Base-by-base conservation (phyloP, 2,888 invertebrate genomes). In the Corythucha ciliata region DNA sequence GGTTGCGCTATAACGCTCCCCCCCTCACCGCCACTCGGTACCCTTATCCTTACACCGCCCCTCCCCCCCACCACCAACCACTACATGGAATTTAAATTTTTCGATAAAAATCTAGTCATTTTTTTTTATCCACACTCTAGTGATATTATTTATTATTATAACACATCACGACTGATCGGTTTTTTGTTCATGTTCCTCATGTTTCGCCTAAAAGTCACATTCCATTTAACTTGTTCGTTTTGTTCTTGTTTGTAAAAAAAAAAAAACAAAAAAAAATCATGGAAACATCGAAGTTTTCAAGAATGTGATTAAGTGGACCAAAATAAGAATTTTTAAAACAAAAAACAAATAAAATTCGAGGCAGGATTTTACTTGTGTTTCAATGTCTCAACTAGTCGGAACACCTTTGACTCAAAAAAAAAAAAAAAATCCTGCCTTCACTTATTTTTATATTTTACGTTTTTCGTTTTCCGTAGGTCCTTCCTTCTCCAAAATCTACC, bases 271-370 rank as follows among this genome's bases (percentile, higher is more conserved):
- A 39, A 4, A 46, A 29, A 33, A 36, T 37, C 47, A 52, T 49
- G 50, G 56, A 57, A 57, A 59, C 59, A 59, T 59, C 59, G 59
- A 59, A 59, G 54, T 57, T 57, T 50, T 57, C 52, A 56, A 53
- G 56, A 56, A 59, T 57, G 59, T 59, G 59, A 59, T 59, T 56
- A 54, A 55, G 59, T 54, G 59, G 59, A 59, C 59, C 59, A 59
- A 59, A 56, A 56, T 48, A 55, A 26, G 33, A 33, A 18, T n/a
- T n/a, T n/a, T n/a, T n/a, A n/a, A n/a, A n/a, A n/a, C n/a, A n/a
- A n/a, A n/a, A n/a, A n/a, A n/a, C n/a, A n/a, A n/a, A n/a, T n/a
- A n/a, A n/a, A n/a, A n/a, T n/a, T n/a, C n/a, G n/a, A n/a, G n/a
- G n/a, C n/a, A n/a, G n/a, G 14, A 39, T 39, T 39, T 37, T 39